These are phyloP conservation scores for Homarus americanus DNA, from an alignment of 1,140 invertebrate genomes.

Conservation along the genomic window DNA sequence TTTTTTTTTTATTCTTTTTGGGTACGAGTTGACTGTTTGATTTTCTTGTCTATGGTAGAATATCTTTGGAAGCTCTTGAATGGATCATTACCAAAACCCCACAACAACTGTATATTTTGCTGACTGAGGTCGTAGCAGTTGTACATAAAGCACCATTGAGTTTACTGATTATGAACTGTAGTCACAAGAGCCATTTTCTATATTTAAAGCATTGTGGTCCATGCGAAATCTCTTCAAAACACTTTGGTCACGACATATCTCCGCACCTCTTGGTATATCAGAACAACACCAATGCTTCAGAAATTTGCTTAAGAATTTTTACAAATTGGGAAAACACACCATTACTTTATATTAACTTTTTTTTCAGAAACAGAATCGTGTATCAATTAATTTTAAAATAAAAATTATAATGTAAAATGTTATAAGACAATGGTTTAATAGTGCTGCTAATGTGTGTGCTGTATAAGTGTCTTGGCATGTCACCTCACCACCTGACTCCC, in stretches of 20 bases:
- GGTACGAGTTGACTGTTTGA: not conserved
- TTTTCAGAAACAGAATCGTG: too few species aligned
- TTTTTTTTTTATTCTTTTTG: not conserved
- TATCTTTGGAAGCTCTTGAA: not conserved
- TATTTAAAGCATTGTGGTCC: conserved; percentile 57
- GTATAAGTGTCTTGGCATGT: too few species aligned
- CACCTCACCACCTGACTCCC: too few species aligned
- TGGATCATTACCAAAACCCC: not conserved
- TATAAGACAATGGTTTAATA: too few species aligned
- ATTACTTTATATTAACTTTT: too few species aligned
- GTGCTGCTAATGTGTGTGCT: too few species aligned
- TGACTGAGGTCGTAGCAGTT: not conserved
- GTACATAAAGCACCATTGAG: not conserved
- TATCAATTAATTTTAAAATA: too few species aligned
- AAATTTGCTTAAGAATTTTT: too few species aligned
- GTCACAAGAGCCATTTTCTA: conserved; percentile 42
- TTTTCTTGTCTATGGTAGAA: not conserved
- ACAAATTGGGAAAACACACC: too few species aligned
- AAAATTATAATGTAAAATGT: too few species aligned
- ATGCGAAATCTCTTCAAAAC: conserved; percentile 44
- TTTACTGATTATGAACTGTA: conserved; percentile 19
- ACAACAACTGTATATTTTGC: not conserved
- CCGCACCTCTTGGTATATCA: conserved; percentile 34
- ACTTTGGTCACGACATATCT: conserved; percentile 26
- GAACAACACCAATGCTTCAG: conserved; percentile 1